phyloP scores from a whole-genome alignment of 2,113 vertebrate genomes.

The Xyrauchen texanus region DNA sequence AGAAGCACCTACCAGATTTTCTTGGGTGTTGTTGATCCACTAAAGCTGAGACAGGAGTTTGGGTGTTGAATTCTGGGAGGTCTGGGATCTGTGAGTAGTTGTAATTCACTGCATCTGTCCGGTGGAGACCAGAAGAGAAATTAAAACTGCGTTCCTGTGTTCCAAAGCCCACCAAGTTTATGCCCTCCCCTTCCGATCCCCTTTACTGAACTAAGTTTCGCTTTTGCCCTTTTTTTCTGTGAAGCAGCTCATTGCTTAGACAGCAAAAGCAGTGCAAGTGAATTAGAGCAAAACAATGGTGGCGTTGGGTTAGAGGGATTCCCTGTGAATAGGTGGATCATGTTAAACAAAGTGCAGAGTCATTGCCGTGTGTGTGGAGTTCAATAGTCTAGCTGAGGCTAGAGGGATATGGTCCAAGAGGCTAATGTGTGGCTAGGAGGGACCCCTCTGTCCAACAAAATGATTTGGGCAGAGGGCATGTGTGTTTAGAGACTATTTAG shows the following conservation, averaged over 20 bases:
- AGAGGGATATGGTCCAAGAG: constrained; percentile 74
- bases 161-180: constrained; percentile 47
- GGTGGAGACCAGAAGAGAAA: constrained; percentile 74
- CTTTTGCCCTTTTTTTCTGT: constrained; percentile 27
- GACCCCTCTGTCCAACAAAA: constrained; percentile 30
- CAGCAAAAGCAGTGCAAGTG: constrained; percentile 71
- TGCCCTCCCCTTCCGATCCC: constrained; percentile 18
- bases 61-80: constrained; percentile 77
- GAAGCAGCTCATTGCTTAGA: constrained; percentile 70
- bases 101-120: constrained; percentile 82
- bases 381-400: constrained; percentile 87
- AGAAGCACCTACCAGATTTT: constrained; percentile 79
- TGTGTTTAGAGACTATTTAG: constrained; percentile 44
- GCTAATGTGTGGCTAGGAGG: constrained; percentile 50
- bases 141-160: constrained; percentile 68
- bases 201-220: constrained; percentile 11
- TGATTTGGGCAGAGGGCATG: constrained; percentile 7
- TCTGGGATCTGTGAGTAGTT: constrained; percentile 80
- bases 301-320: constrained; percentile 57
- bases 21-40: constrained; percentile 74
- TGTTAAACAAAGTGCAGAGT: constrained; percentile 76
- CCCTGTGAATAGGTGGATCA: constrained; percentile 73
- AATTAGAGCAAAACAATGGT: constrained; percentile 73
- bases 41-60: constrained; percentile 64
- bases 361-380: constrained; percentile 70